Evolutionary conservation across 2,888 invertebrate species (phyloP).

Genomic region (Agrochola litura): DNA sequence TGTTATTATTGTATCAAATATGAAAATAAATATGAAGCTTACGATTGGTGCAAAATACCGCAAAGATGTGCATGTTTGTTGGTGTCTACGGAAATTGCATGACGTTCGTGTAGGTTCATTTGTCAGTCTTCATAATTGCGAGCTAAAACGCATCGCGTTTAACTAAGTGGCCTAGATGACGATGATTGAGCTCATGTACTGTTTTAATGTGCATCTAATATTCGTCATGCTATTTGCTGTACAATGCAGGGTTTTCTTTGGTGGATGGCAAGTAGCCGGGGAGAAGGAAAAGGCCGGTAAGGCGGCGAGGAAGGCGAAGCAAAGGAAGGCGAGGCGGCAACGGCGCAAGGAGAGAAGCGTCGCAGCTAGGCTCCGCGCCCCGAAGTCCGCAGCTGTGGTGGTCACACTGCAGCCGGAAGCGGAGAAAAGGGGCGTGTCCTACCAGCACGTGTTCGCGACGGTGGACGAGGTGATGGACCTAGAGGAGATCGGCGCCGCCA

Average conservation of each 20-base stretch:
- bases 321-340: no score
- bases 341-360: no score
- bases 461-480: no score
- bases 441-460: no score
- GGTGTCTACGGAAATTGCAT: not conserved
- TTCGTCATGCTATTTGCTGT: not conserved
- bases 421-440: no score
- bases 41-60: not conserved
- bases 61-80: not conserved
- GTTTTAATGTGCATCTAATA: not conserved
- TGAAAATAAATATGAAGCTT: slow-evolving; percentile 1
- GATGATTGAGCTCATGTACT: not conserved
- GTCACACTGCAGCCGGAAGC: no score
- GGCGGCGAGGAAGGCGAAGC: no score
- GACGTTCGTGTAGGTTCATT: not conserved
- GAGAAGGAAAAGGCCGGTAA: no score
- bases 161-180: not conserved
- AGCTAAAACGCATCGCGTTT: not conserved
- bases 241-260: not conserved
- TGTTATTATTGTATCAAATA: slow-evolving; percentile 25
- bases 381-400: no score
- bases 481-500: no score
- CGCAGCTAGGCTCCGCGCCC: no score
- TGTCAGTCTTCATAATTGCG: not conserved
- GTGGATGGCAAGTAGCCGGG: no score